Evolutionary conservation across 2,797 vertebrate species (phyloP), one percentile per base, ranked within the genome.

Genomic region (Lepus oiostolus): DNA sequence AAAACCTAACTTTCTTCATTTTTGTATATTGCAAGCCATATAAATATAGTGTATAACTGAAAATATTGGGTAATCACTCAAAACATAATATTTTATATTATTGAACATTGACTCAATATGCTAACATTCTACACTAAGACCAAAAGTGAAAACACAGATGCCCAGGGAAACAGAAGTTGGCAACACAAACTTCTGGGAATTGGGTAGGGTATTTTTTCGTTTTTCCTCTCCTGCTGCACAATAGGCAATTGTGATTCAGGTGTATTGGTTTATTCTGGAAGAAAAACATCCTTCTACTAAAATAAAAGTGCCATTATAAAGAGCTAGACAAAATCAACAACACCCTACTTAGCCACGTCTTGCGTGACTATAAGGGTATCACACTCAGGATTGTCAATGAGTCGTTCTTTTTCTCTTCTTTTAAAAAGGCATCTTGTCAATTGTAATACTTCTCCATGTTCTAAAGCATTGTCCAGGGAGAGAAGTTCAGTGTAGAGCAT

Each of bases 231-330:
- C 65, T 92, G 75, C 63, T 93, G 11, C 85, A 98, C 97, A 98
- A 97, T 85, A 92, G 32, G 94, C 92, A 96, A 93, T 97, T 97
- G 95, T 98, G 89, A 95, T 97, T 97, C 97, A 97, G 97, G 97
- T 98, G 95, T 97, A 97, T 97, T 98, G 97, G 96, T 97, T 98
- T 98, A 95, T 97, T 94, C 91, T 91, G 94, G 91, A 77, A 85
- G 95, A 60, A 93, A 96, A 93, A 91, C 84, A 70, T 93, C 93
- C 96, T 97, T 91, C 72, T 42, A 82, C 93, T 94, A 77, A 90
- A 92, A 98, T 95, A 97, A 97, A 98, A 97, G 88, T 93, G 96
- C 96, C 96, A 94, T 95, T 98, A 88, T 95, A 86, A 79, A 93
- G 94, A 97, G 89, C 89, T 94, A 97, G 96, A 97, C 77, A 88